phyloP scores from a whole-genome alignment of 2,888 invertebrate genomes.

The Machimus rusticus region DNA sequence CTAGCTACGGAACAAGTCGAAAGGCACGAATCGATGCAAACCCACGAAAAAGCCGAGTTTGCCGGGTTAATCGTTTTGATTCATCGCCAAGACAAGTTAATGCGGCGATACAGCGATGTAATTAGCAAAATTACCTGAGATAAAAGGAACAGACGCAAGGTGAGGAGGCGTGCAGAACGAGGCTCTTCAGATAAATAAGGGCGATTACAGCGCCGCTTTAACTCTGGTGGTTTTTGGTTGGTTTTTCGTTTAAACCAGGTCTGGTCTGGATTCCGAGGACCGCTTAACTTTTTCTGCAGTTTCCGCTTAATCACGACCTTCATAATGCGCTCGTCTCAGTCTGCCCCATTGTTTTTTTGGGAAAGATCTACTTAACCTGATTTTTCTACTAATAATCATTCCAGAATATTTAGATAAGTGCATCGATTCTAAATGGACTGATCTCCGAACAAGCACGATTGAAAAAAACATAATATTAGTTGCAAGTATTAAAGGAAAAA shows the following conservation, averaged over 20 bases:
- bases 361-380: not conserved
- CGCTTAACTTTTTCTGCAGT: not conserved
- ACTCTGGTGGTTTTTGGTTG: not conserved
- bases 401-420: not conserved
- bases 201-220: not conserved
- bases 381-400: not conserved
- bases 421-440: not conserved
- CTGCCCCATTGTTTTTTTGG: not conserved
- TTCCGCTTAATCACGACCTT: not conserved
- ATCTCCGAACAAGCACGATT: not conserved
- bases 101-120: not conserved
- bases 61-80: not conserved
- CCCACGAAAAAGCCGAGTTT: not conserved
- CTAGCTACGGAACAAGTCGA: not conserved
- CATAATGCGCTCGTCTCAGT: not conserved
- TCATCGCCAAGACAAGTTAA: not conserved
- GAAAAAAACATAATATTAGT: too few relatives aligned
- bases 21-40: not conserved
- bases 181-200: slow-evolving; percentile 1
- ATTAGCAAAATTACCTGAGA: slow-evolving; percentile 12
- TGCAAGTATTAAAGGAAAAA: too few relatives aligned
- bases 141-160: not conserved
- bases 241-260: not conserved
- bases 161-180: not conserved
- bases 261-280: not conserved